Evolutionary conservation across 1,140 invertebrate genomes (phyloP), one percentile per base, ranked within the genome.

Genomic region (Idris sp.): DNA sequence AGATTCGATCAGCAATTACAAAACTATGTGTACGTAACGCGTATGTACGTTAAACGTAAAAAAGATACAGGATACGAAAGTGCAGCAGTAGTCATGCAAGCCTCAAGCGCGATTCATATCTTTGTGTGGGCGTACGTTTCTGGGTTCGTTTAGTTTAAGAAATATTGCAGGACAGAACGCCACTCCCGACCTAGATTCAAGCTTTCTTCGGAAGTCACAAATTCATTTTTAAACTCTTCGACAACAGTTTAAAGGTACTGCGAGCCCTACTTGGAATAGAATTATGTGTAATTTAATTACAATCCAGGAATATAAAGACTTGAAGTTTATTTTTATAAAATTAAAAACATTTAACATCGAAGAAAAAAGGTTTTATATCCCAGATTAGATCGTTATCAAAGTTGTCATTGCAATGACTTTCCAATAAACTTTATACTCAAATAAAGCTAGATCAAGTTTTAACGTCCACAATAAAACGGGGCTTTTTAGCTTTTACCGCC

Each of bases 1-100:
- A 71, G 56, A 71, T 62, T 22, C 16, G 26, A 71, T 61, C 56
- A 71, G 48, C 30, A 71, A 71, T 54, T 71, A 71, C 54, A 41
- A 48, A 51, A 41, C 35, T 51, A 51, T 30, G 44, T 67, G n/a
- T n/a, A 67, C 26, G 51, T 49, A 48, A 46, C 51, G 51, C 41
- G 28, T 68, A 41, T 9, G 51, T 49, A 62, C 22, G 25, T 46
- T 51, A 61, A 51, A 38, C 54, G 46, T 11, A 40, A 61, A 59
- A 61, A 51, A 71, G 44, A 59, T 59, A 53, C 67, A 61, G 67
- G 31, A 48, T 71, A 46, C 30, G 56, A 33, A 61, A 46, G 46
- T 48, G 9, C 38, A 61, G 30, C 54, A 54, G 65, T 69, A 69
- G 65, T 61, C 65, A 69, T 69, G 65, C 53, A 53, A 69, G 31